A percentile compares a stretch with the other conserved stretches of the same genome.
Conservation (phyloP, 2,888 invertebrate genomes). For the Clivina fossor region DNA sequence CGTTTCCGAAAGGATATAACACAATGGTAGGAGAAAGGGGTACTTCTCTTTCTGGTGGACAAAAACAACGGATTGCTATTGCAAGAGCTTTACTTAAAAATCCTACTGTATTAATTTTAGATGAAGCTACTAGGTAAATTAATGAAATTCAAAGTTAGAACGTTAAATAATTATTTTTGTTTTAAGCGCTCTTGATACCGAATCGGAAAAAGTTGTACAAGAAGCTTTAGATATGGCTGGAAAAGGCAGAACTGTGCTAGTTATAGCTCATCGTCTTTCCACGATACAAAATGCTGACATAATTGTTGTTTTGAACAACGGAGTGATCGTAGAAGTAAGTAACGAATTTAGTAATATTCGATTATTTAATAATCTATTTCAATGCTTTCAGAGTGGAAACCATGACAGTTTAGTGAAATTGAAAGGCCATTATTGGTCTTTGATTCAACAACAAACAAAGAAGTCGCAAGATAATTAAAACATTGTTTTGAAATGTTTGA, state of each 20-base stretch:
- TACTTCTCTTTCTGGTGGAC: conserved; percentile 90
- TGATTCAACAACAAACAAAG: conserved; percentile 67
- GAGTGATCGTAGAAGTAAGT: conserved; percentile 78
- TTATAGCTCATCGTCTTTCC: conserved; percentile 92
- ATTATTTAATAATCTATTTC: conserved; percentile 36
- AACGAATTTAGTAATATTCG: conserved; percentile 9
- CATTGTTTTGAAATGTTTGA: too few species aligned
- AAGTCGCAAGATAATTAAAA: conserved; percentile 15
- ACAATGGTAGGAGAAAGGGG: conserved; percentile 90
- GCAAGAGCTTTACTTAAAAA: conserved; percentile 91
- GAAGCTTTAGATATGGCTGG: conserved; percentile 82
- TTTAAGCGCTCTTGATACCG: conserved; percentile 85
- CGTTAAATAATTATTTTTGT: conserved; percentile 24
- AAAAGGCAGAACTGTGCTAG: conserved; percentile 85
- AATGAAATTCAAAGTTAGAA: not conserved
- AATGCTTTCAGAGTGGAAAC: conserved; percentile 73
- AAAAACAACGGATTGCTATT: conserved; percentile 93
- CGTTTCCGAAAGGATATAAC: conserved; percentile 81
- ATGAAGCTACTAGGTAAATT: conserved; percentile 88
- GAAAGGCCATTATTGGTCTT: conserved; percentile 83
- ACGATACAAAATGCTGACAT: conserved; percentile 89
- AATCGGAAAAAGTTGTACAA: conserved; percentile 89
- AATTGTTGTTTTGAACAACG: conserved; percentile 87
- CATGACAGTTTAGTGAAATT: conserved; percentile 76
- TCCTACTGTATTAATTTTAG: conserved; percentile 83